Evolutionary conservation across 1,140 invertebrate genomes (phyloP).

Genomic region (Caenorhabditis briggsae): DNA sequence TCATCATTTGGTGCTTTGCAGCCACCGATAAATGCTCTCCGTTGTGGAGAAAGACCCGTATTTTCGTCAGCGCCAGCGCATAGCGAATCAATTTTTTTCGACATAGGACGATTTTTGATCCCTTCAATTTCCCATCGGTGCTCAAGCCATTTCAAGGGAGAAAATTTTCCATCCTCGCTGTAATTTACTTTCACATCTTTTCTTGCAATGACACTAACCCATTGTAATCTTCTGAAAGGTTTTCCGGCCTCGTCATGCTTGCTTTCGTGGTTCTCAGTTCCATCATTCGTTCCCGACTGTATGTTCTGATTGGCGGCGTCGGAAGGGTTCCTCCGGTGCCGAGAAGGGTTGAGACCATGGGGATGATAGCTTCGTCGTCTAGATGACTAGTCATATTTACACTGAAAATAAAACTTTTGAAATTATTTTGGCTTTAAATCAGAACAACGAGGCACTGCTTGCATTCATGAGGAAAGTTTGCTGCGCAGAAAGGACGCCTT

Average conservation of each 20-base stretch:
- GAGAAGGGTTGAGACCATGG: constrained; percentile 52
- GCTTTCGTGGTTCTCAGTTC: constrained; percentile 18
- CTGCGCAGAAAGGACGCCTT: neutral
- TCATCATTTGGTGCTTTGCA: constrained; percentile 65
- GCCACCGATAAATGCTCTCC: constrained; percentile 67
- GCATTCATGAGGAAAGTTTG: neutral
- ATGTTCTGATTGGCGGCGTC: constrained; percentile 22
- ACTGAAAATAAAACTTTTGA: constrained; percentile 21
- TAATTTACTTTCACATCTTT: constrained; percentile 36
- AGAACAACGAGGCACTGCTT: neutral
- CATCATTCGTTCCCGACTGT: constrained; percentile 65
- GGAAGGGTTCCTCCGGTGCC: neutral
- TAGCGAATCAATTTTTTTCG: constrained; percentile 62
- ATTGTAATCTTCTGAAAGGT: constrained; percentile 65
- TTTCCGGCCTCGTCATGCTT: constrained; percentile 62
- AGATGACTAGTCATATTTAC: constrained; percentile 53
- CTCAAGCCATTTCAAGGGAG: constrained; percentile 70
- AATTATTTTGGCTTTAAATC: neutral
- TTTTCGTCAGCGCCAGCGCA: constrained; percentile 66
- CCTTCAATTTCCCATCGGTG: constrained; percentile 67
- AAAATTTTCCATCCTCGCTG: constrained; percentile 71
- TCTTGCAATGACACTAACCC: constrained; percentile 52
- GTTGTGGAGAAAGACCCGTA: constrained; percentile 68
- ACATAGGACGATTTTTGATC: constrained; percentile 60
- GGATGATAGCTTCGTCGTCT: constrained; percentile 33